Evolutionary conservation across 2,888 invertebrate genomes (phyloP).

Genomic region (Octodonta nipae): DNA sequence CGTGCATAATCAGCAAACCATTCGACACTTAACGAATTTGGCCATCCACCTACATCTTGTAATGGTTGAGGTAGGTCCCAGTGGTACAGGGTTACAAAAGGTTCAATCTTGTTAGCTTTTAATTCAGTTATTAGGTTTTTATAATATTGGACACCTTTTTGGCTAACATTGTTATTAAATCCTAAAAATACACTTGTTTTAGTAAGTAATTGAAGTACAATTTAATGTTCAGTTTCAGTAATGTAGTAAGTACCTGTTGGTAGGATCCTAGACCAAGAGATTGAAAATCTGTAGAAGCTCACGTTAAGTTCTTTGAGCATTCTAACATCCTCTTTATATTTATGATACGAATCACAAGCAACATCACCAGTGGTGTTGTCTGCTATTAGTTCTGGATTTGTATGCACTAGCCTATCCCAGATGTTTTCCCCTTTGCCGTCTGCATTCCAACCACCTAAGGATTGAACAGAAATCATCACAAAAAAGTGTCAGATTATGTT

Average conservation of each 20-base stretch:
- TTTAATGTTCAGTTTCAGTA: neutral
- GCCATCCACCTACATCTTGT: slow-evolving; percentile 48
- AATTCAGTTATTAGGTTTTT: slow-evolving; percentile 59
- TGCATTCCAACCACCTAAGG: slow-evolving; percentile 28
- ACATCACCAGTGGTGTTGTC: slow-evolving; percentile 44
- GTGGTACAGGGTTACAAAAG: slow-evolving; percentile 51
- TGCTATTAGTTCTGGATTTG: slow-evolving; percentile 37
- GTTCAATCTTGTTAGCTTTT: slow-evolving; percentile 37
- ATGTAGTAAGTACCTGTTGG: slow-evolving; percentile 34
- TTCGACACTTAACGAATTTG: slow-evolving; percentile 44
- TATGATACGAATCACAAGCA: slow-evolving; percentile 53
- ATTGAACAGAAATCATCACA: too few species aligned
- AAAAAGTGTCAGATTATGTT: too few species aligned
- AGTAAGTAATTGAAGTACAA: neutral
- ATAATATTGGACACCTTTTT: slow-evolving; percentile 60
- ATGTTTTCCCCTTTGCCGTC: slow-evolving; percentile 48
- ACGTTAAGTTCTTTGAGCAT: slow-evolving; percentile 43
- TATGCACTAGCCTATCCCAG: slow-evolving; percentile 54
- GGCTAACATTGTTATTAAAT: slow-evolving; percentile 48
- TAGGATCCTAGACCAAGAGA: slow-evolving; percentile 24
- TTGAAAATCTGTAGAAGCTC: slow-evolving; percentile 4
- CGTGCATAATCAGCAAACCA: slow-evolving; percentile 44
- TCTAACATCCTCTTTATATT: slow-evolving; percentile 45
- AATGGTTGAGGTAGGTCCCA: slow-evolving; percentile 19
- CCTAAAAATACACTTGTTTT: slow-evolving; percentile 31